A percentile compares a stretch with the other conserved stretches of the same genome.
Evolutionary conservation across 2,797 vertebrate genomes (phyloP).

Genomic region (Sternotherus odoratus): DNA sequence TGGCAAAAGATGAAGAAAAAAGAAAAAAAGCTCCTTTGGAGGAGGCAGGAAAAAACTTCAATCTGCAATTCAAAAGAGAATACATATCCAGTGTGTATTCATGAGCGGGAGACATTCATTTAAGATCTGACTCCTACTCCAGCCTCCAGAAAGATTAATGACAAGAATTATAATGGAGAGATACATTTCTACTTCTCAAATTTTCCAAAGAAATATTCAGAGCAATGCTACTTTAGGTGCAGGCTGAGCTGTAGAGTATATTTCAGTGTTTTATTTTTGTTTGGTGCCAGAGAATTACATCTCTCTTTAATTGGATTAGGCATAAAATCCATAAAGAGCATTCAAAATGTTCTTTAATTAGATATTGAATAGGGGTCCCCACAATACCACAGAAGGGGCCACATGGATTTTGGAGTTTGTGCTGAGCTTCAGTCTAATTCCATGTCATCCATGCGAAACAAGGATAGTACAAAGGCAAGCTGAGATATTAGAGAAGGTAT

Average conservation of each 20-base stretch:
- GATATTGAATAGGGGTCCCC: neutral
- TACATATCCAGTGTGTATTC: too few relatives aligned
- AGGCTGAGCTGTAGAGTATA: neutral
- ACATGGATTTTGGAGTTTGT: neutral
- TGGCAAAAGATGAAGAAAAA: neutral
- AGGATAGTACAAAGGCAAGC: neutral
- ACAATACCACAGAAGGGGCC: neutral
- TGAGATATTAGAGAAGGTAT: neutral
- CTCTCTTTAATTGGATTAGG: neutral
- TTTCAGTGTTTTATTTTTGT: neutral
- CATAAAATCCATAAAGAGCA: neutral
- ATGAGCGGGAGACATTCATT: neutral
- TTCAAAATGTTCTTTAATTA: neutral
- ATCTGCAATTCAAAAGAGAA: neutral
- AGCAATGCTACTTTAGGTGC: neutral
- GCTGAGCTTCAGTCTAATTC: neutral
- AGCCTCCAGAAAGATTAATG: neutral
- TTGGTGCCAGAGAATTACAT: neutral
- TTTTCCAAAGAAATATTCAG: too few relatives aligned
- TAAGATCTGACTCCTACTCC: neutral
- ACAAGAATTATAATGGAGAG: neutral
- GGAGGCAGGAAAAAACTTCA: neutral
- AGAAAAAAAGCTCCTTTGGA: neutral
- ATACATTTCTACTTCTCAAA: neutral
- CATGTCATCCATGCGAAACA: rapidly evolving